These are phyloP conservation scores for Spicauda simplicius DNA, from an alignment of 2,888 invertebrate genomes.

Conservation along the genomic window DNA sequence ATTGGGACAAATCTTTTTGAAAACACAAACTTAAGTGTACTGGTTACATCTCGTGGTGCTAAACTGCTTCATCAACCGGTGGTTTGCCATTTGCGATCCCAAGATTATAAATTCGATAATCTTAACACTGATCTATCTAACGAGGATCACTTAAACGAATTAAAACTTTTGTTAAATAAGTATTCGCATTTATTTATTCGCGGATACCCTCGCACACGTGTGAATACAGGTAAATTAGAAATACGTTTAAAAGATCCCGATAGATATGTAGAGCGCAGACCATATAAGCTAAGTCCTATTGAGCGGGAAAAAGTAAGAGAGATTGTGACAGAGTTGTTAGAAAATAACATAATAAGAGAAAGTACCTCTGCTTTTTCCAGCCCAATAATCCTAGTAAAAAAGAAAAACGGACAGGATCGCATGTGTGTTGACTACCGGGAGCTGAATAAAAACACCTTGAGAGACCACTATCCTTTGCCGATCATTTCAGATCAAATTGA, in stretches of 20 bases:
- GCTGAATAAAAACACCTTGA: constrained; percentile 21
- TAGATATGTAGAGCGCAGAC: constrained; percentile 36
- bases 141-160: constrained; percentile 36
- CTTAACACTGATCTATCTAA: constrained; percentile 43
- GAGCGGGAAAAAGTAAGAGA: constrained; percentile 44
- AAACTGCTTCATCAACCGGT: constrained; percentile 38
- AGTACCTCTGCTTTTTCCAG: constrained; percentile 48
- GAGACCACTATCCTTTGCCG: constrained; percentile 27
- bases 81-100: constrained; percentile 6
- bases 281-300: constrained; percentile 38
- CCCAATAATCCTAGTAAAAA: constrained; percentile 44
- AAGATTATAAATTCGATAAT: constrained; percentile 39
- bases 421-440: no score
- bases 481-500: no score
- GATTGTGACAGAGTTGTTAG: constrained; percentile 43
- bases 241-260: constrained; percentile 41
- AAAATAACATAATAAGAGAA: constrained; percentile 38
- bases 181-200: background rate
- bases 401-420: constrained; percentile 41
- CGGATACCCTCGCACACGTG: background rate
- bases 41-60: constrained; percentile 38
- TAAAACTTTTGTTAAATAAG: constrained; percentile 36
- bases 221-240: constrained; percentile 41
- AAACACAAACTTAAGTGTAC: constrained; percentile 38
- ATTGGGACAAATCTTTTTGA: constrained; percentile 43